Evolutionary conservation across 2,797 vertebrate species (phyloP), one percentile per base, ranked within the genome.

Genomic region (Anabacerthia variegaticeps): DNA sequence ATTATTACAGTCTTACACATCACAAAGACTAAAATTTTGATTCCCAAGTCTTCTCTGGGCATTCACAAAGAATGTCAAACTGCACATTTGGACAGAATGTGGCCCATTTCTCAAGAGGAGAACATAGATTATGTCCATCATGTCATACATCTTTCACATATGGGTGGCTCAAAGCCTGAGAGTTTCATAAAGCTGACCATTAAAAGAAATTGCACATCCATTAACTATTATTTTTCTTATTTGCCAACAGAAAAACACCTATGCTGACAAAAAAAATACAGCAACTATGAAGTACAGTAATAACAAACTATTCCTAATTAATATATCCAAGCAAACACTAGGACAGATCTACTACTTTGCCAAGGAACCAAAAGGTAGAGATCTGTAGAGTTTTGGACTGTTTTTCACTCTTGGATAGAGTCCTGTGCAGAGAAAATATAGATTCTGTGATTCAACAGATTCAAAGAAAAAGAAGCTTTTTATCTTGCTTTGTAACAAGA

Each of bases 401-500:
- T 9, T 67, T 89, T 83, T 82, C 46, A 77, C 19, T 56, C 32
- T 44, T 63, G 28, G 43, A 63, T n/a, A 39, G 36, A 71, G 56
- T n/a, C 48, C 23, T 61, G 32, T 44, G 34, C 36, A 52, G 24
- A 91, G 21, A 63, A 94, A 92, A 48, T 30, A 43, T 30, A 82
- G 30, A 59, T 66, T 85, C 39, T 73, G 22, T n/a, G 51, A 79
- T 66, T 73, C 91, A 89, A 89, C 13, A 82, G 26, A 69, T 30
- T 85, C 43, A 14, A 43, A 94, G 46, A 72, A 91, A 95, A 95
- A 86, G 20, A 88, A 74, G 41, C 23, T 76, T 91, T 76, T 89
- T 41, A 32, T 87, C 71, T 75, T 79, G 59, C 72, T 82, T 71
- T 85, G 16, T 66, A 91, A 88, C 37, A 67, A 86, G 83, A 88